Conservation (phyloP, 2,888 invertebrate species). For the Cosmia pyralina region DNA sequence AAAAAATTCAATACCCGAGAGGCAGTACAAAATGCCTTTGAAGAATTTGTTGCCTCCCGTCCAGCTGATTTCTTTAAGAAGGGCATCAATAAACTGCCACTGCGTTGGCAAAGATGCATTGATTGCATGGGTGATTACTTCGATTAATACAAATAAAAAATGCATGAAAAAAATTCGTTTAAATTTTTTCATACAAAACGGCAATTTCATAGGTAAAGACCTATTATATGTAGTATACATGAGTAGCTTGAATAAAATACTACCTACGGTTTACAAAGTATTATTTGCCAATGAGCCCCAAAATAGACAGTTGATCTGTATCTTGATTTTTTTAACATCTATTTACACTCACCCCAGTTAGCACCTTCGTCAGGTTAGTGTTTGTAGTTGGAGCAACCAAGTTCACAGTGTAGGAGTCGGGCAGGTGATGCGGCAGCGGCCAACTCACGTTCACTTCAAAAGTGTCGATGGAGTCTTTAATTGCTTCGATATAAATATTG, state of each 20-base stretch:
- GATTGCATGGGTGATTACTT: no score
- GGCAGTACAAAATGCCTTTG: no score
- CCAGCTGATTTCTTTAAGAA: no score
- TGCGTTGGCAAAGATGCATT: no score
- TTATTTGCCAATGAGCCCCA: not conserved
- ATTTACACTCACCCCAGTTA: slow-evolving; percentile 75
- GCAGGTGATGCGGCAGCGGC: slow-evolving; percentile 65
- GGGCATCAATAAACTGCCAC: no score
- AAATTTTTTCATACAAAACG: no score
- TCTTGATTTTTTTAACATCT: not conserved
- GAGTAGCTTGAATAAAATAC: not conserved
- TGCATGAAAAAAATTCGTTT: no score
- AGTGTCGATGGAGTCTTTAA: slow-evolving; percentile 46
- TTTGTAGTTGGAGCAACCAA: slow-evolving; percentile 61
- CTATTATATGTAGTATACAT: no score
- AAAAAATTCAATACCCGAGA: no score
- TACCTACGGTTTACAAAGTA: not conserved
- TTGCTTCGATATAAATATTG: slow-evolving; percentile 65
- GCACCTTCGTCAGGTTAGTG: slow-evolving; percentile 32
- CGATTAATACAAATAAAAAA: no score
- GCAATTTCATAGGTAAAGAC: no score
- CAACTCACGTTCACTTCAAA: slow-evolving; percentile 78
- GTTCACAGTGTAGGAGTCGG: slow-evolving; percentile 74
- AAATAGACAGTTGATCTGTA: not conserved
- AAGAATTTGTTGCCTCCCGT: no score